These are phyloP conservation scores for Macrobrachium rosenbergii DNA, from an alignment of 1,140 invertebrate genomes.

Conservation along the genomic window DNA sequence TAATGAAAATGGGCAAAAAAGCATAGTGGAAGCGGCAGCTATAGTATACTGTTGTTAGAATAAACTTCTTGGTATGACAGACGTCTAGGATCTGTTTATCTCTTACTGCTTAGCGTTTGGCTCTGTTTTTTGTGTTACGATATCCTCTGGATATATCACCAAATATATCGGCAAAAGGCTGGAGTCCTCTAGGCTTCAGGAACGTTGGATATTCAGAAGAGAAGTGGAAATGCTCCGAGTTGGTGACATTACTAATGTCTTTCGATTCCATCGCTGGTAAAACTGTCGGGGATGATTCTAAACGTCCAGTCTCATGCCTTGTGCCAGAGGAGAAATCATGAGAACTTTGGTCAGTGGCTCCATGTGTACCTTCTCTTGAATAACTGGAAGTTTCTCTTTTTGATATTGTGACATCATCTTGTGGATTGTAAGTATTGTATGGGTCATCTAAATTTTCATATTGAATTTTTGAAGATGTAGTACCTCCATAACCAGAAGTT, in stretches of 20 bases:
- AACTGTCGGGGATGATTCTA: too few relatives aligned
- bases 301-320: not conserved
- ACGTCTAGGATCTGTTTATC: too few relatives aligned
- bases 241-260: too few relatives aligned
- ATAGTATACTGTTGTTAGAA: too few relatives aligned
- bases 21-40: too few relatives aligned
- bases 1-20: too few relatives aligned
- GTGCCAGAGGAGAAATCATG: not conserved
- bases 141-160: not conserved
- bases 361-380: too few relatives aligned
- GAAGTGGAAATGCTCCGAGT: not conserved
- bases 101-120: not conserved
- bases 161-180: slow-evolving; percentile 37
- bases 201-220: too few relatives aligned
- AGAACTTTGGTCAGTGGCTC: too few relatives aligned
- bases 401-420: slow-evolving; percentile 19
- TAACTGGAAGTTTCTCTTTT: not conserved
- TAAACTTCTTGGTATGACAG: too few relatives aligned
- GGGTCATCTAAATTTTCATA: slow-evolving; percentile 49
- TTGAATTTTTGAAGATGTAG: not conserved
- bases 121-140: not conserved
- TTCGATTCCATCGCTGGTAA: too few relatives aligned
- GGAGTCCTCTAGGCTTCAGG: not conserved
- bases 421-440: slow-evolving; percentile 47
- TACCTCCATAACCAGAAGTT: not conserved